Evolutionary conservation across 2,888 invertebrate genomes (phyloP), one percentile per base, ranked within the genome.

Genomic region (Gymnoscelis rufifasciata): DNA sequence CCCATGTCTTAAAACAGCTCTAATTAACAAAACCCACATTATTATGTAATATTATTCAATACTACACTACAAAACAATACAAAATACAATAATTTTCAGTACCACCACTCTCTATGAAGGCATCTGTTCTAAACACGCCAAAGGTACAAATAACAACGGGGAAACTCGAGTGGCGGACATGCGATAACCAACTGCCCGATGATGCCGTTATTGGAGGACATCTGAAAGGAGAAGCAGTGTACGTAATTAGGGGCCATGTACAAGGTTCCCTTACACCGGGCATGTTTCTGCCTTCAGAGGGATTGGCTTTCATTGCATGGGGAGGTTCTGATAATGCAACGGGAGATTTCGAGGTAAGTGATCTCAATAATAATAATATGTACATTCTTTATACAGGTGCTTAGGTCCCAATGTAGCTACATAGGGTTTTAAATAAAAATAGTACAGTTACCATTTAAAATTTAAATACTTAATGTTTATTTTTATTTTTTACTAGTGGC

Each of bases 251-350:
- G 62, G 93, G 93, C 1, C 76, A 78, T 12, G 93, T 93, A 68
- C 91, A 91, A 56, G 93, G 93, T 5, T 93, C 92, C n/a, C 72
- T 94, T 29, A 90, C 95, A 52, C 95, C 95, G 38, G 96, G 96
- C 14, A 95, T 95, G 75, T 89, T 93, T 55, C 88, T 93, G 35
- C 91, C 93, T 3, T 91, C 93, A 8, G 92, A 93, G 64, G 91
- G 92, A 7, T 84, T 90, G 0, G 91, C 91, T 52, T 95, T 92
- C 64, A 77, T 95, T 8, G 78, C 95, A 35, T 95, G 94, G 93
- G 95, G 95, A 12, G 94, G 94, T 8, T 88, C 75, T 8, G 93
- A 93, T 60, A 92, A 94, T 64, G 89, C 89, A 10, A 92, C 92
- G 63, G 64, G 75, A 26, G 89, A 92, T 29, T 95, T 94, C 72